Evolutionary conservation across 2,888 invertebrate species (phyloP).

Genomic region (Dexiosoma caninum): DNA sequence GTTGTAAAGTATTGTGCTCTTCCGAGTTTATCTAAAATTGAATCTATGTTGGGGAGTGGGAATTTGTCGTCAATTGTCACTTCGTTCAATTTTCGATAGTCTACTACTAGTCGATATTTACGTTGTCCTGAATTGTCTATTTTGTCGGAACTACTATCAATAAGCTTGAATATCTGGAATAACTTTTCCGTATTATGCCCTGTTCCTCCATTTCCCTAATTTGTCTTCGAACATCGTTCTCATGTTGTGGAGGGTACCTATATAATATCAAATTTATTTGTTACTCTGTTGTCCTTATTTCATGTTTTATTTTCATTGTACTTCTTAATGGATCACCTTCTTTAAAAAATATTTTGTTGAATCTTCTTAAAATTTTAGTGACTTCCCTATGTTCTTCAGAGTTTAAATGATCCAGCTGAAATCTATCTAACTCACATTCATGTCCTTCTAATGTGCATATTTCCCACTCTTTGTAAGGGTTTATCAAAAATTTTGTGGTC

Average conservation of each 20-base stretch:
- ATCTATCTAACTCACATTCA: not conserved
- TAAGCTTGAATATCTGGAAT: constrained; percentile 36
- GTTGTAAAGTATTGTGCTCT: no score
- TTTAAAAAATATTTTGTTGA: constrained; percentile 30
- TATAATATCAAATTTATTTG: no score
- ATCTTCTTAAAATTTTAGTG: constrained; percentile 22
- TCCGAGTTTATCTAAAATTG: not conserved
- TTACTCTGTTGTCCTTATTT: no score
- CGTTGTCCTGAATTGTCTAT: constrained; percentile 15
- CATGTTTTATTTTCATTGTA: constrained; percentile 13
- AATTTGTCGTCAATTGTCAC: constrained; percentile 16
- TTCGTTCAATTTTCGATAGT: no score
- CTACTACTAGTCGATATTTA: not conserved
- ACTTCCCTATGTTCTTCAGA: no score
- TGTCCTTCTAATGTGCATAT: not conserved
- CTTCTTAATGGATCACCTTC: constrained; percentile 13
- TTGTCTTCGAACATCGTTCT: no score
- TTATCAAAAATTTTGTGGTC: constrained; percentile 2
- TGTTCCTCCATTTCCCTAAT: constrained; percentile 43
- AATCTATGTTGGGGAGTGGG: no score
- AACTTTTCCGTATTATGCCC: constrained; percentile 18
- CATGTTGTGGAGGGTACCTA: no score
- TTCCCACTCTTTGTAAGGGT: not conserved
- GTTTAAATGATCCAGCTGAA: constrained; percentile 39
- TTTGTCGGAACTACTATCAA: constrained; percentile 41